Percentiles rank a stretch among this genome's conserved stretches.
These are phyloP conservation scores for Leptopilina syphax DNA, from an alignment of 2,888 invertebrate genomes.

Conservation along the genomic window DNA sequence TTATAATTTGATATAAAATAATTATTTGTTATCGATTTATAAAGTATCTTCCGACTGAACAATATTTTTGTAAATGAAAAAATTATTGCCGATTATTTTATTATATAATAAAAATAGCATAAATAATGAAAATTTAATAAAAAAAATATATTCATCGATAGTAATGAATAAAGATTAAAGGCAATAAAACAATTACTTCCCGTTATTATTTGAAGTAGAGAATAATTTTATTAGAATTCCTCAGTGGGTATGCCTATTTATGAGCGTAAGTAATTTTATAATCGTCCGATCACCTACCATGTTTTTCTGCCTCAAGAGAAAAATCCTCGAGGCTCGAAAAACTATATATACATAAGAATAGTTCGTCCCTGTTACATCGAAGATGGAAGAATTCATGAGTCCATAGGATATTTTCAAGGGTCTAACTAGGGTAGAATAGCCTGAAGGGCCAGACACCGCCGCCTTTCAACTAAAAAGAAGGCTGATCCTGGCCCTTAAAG, in stretches of 20 bases:
- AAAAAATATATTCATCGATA: too few relatives aligned
- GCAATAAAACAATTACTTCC: conserved; percentile 22
- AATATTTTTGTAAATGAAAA: too few relatives aligned
- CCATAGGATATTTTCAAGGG: conserved; percentile 57
- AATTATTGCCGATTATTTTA: too few relatives aligned
- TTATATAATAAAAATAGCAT: too few relatives aligned
- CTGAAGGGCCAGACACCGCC: conserved; percentile 70
- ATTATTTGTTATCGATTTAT: too few relatives aligned
- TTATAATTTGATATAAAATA: too few relatives aligned
- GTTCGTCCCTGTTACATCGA: conserved; percentile 38
- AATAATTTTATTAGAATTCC: conserved; percentile 13
- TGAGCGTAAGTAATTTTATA: conserved; percentile 19
- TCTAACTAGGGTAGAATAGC: conserved; percentile 67
- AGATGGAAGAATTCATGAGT: conserved; percentile 48
- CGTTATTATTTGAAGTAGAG: conserved; percentile 6
- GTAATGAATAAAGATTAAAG: background rate
- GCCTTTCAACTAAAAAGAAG: conserved; percentile 64
- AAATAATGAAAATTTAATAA: too few relatives aligned
- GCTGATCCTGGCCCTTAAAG: conserved; percentile 51
- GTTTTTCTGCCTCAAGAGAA: conserved; percentile 8
- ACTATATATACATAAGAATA: conserved; percentile 46
- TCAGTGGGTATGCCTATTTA: background rate
- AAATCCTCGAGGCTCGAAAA: conserved; percentile 46
- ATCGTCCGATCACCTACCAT: conserved; percentile 3
- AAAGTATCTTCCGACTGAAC: too few relatives aligned